These are phyloP conservation scores for Drosophila affinis DNA, from an alignment of 2,888 invertebrate species.

Conservation along the genomic window DNA sequence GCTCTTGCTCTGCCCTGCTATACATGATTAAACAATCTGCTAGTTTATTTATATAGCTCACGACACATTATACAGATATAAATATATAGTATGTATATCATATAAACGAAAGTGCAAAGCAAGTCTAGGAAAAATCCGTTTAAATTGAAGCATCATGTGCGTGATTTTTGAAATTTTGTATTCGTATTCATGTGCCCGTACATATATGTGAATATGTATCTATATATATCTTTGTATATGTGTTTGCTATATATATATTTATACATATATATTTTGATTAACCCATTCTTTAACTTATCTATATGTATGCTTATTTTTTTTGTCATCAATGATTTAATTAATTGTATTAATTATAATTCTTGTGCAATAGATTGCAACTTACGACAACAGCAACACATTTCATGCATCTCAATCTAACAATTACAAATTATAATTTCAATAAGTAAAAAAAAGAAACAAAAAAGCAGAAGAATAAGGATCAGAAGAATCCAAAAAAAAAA, in stretches of 20 bases:
- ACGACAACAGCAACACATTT: constrained; percentile 52
- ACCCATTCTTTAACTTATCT: constrained; percentile 22
- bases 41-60: constrained; percentile 48
- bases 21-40: constrained; percentile 45
- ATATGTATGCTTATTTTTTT: constrained; percentile 30
- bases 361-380: constrained; percentile 73
- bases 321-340: constrained; percentile 38
- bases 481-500: constrained; percentile 7
- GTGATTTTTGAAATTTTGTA: constrained; percentile 71
- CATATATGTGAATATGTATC: not conserved
- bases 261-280: constrained; percentile 30
- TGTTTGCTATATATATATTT: constrained; percentile 7
- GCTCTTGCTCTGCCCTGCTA: constrained; percentile 45
- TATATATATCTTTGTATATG: constrained; percentile 8
- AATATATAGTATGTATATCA: constrained; percentile 20
- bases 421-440: constrained; percentile 67
- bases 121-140: not conserved
- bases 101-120: not conserved
- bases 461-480: constrained; percentile 2
- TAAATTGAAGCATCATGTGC: constrained; percentile 67
- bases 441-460: constrained; percentile 38
- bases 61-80: constrained; percentile 10
- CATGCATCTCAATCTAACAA: constrained; percentile 65
- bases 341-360: constrained; percentile 65
- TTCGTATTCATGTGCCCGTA: constrained; percentile 28